These are phyloP conservation scores for Halocynthia aurantium DNA, from an alignment of 23 tunicate genomes.

Conservation along the genomic window DNA sequence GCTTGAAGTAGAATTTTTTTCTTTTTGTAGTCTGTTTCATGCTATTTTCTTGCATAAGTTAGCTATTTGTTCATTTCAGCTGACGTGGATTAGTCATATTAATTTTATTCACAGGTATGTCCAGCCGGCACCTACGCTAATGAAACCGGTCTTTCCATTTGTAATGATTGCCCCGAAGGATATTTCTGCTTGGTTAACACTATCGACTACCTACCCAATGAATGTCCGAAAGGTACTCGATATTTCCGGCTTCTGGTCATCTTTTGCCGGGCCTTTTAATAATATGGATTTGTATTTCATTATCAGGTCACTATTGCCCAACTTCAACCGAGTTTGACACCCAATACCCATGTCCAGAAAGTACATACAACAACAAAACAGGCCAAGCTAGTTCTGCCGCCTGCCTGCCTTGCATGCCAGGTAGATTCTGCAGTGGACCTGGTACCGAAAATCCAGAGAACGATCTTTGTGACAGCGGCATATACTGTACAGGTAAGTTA, in stretches of 20 bases:
- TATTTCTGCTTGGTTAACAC: conserved; percentile 67
- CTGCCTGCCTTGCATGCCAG: conserved; percentile 62
- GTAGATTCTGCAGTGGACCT: conserved; percentile 47
- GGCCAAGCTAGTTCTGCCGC: conserved; percentile 6
- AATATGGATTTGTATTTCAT: neutral
- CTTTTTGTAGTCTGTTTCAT: neutral
- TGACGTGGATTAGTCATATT: neutral
- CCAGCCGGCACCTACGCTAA: conserved; percentile 70
- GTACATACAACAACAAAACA: conserved; percentile 69
- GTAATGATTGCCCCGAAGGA: conserved; percentile 57
- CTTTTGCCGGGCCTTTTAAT: conserved; percentile 28
- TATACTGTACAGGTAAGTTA: conserved; percentile 66
- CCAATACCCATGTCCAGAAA: conserved; percentile 48
- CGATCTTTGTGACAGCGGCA: conserved; percentile 61
- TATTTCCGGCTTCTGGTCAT: conserved; percentile 27
- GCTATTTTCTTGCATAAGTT: too few species aligned
- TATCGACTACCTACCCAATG: conserved; percentile 13
- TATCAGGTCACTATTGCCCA: conserved; percentile 62
- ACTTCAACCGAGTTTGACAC: conserved; percentile 19
- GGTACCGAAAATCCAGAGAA: conserved; percentile 46
- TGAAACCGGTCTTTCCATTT: conserved; percentile 20
- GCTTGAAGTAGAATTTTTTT: neutral
- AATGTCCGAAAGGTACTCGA: conserved; percentile 69
- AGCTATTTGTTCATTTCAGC: too few species aligned
- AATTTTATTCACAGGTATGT: conserved; percentile 33